phyloP scores from a whole-genome alignment of 2,888 invertebrate genomes.

The Limnephilus rhombicus region DNA sequence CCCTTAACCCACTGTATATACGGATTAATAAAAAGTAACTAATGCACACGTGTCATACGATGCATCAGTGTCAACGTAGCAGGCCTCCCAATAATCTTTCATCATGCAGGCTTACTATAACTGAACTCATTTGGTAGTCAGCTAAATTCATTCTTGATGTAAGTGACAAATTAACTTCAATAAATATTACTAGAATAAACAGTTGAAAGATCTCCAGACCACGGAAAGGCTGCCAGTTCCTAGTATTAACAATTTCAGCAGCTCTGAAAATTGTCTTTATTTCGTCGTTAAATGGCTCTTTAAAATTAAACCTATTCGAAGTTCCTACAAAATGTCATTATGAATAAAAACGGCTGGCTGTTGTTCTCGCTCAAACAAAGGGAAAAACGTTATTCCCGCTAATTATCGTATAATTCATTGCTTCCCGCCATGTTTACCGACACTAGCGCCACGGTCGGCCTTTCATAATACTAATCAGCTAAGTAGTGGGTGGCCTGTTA shows the following conservation, averaged over 20 bases:
- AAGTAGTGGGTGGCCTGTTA: conserved; percentile 60
- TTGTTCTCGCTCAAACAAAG: neutral
- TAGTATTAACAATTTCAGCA: neutral
- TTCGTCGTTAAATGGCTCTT: neutral
- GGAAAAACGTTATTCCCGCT: neutral
- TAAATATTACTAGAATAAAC: neutral
- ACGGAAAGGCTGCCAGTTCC: neutral
- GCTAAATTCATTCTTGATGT: neutral
- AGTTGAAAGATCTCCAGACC: neutral
- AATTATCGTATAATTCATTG: neutral
- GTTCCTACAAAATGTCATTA: neutral
- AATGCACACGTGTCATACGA: too few relatives aligned
- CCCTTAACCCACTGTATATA: too few relatives aligned
- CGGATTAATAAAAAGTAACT: too few relatives aligned
- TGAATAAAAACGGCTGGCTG: neutral
- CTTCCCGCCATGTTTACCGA: conserved; percentile 27
- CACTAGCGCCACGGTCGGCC: conserved; percentile 36
- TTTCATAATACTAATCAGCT: conserved; percentile 58
- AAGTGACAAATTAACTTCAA: neutral
- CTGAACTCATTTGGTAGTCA: neutral
- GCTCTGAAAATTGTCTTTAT: neutral
- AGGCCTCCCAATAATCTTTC: neutral
- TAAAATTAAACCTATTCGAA: neutral
- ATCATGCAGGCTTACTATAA: neutral
- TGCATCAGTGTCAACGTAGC: neutral